These are phyloP conservation scores for Clarias platycephalus DNA, from an alignment of 2,797 vertebrate genomes.

Conservation along the genomic window DNA sequence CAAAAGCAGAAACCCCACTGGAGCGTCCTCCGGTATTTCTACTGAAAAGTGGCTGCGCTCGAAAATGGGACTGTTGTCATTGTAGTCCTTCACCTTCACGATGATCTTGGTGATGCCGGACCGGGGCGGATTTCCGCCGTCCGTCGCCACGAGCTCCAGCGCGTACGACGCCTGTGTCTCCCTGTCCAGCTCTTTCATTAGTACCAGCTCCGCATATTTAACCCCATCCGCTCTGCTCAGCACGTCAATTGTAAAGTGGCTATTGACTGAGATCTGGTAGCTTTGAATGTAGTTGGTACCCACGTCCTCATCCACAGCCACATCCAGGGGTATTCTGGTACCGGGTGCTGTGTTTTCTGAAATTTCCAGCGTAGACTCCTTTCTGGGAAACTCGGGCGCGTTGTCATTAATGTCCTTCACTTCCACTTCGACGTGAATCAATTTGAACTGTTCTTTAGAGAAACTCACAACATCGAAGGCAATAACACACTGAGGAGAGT, in stretches of 20 bases:
- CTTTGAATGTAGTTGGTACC: slow-evolving; percentile 89
- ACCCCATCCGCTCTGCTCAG: slow-evolving; percentile 91
- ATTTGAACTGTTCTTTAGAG: slow-evolving; percentile 86
- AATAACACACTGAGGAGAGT: slow-evolving; percentile 82
- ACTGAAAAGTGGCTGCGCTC: slow-evolving; percentile 80
- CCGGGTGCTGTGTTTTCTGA: slow-evolving; percentile 87
- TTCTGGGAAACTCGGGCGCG: slow-evolving; percentile 83
- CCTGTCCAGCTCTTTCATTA: slow-evolving; percentile 90
- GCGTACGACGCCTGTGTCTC: slow-evolving; percentile 86
- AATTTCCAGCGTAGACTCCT: slow-evolving; percentile 87
- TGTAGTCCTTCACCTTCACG: slow-evolving; percentile 90
- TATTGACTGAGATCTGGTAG: slow-evolving; percentile 89
- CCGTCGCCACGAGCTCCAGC: slow-evolving; percentile 88
- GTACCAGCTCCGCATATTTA: slow-evolving; percentile 91
- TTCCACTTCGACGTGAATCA: slow-evolving; percentile 95
- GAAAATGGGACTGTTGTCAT: slow-evolving; percentile 93
- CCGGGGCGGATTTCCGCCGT: slow-evolving; percentile 86
- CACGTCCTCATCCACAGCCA: slow-evolving; percentile 87
- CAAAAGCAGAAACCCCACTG: slow-evolving; percentile 82
- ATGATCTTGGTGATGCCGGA: slow-evolving; percentile 84
- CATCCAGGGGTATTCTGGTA: slow-evolving; percentile 87
- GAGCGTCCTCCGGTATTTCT: slow-evolving; percentile 87
- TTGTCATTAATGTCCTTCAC: slow-evolving; percentile 96
- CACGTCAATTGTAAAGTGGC: slow-evolving; percentile 90
- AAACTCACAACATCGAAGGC: slow-evolving; percentile 94